Conservation (phyloP, 2,888 invertebrate species). For the Drosophila colorata region DNA sequence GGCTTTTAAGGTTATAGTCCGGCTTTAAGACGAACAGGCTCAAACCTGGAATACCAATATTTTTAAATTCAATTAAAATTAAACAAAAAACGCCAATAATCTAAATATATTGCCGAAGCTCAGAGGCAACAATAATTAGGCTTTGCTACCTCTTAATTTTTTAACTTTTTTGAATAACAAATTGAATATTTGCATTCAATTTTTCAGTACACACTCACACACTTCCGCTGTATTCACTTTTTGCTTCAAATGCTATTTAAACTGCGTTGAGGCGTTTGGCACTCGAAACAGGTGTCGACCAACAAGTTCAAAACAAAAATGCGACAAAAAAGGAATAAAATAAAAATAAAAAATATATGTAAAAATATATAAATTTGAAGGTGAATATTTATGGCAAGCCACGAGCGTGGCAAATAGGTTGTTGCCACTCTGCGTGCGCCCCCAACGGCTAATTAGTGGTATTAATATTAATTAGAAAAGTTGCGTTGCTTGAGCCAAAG, state of each 20-base stretch:
- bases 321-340: neutral
- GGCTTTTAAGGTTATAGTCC: no score
- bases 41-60: no score
- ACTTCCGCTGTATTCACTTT: neutral
- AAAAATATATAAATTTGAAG: neutral
- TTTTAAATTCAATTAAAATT: no score
- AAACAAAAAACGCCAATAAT: no score
- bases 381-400: conserved; percentile 3
- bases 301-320: neutral
- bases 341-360: neutral
- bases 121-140: no score
- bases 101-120: no score
- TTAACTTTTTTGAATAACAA: no score
- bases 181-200: no score
- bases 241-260: conserved; percentile 10
- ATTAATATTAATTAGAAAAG: conserved; percentile 77
- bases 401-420: conserved; percentile 7
- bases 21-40: no score
- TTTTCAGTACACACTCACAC: neutral
- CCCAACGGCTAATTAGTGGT: conserved; percentile 58
- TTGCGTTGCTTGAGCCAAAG: conserved; percentile 35
- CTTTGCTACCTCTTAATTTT: no score
- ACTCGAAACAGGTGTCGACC: conserved; percentile 32
- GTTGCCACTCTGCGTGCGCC: neutral
- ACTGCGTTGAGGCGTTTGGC: conserved; percentile 40